Evolutionary conservation across 2,888 invertebrate genomes (phyloP), one percentile per base, ranked within the genome.

Genomic region (Myopa tessellatipennis): DNA sequence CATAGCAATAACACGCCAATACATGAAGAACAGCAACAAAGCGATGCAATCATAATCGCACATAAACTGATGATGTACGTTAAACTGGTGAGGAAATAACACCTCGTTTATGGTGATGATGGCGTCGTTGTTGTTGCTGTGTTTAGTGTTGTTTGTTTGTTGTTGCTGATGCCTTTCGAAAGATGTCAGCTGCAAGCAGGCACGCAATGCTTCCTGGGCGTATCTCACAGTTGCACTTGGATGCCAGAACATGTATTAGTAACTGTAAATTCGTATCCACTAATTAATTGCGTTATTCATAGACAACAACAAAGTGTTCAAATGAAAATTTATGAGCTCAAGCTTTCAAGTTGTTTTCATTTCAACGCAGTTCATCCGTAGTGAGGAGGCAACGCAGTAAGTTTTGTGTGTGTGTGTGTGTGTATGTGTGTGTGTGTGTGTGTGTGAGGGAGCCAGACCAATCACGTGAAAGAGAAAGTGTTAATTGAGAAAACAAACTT

Each of bases 251-350:
- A 26, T 26, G 26, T 26, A 26, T 26, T 1, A 26, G 4, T 55
- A 50, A 26, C 70, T 70, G 16, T 36, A 16, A 72, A 72, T 55
- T 72, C 60, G 60, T 38, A 18, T 18, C 26, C 12, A 40, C 60
- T 72, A 72, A 72, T 72, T 72, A 72, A 72, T 72, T 72, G 58
- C 60, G 60, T 72, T 60, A 72, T 60, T 12, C 55, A 18, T 55
- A 70, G 16, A 52, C 40, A 68, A 68, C 52, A 69, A 69, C 45
- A 50, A 50, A 69, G 14, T n/a, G 50, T 68, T 68, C 69, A 26
- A 69, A 69, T 69, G 69, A 18, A 69, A 50, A 69, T 69, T 52
- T 69, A 69, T 69, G 69, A 69, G 52, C 69, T 69, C 14, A 26
- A 69, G 50, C 34, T 69, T 69, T 52, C 52, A 26, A 69, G 26